A percentile compares a stretch with the other conserved stretches of the same genome.
Evolutionary conservation across 2,888 invertebrate genomes (phyloP).

Genomic region (Ochropacha duplaris): DNA sequence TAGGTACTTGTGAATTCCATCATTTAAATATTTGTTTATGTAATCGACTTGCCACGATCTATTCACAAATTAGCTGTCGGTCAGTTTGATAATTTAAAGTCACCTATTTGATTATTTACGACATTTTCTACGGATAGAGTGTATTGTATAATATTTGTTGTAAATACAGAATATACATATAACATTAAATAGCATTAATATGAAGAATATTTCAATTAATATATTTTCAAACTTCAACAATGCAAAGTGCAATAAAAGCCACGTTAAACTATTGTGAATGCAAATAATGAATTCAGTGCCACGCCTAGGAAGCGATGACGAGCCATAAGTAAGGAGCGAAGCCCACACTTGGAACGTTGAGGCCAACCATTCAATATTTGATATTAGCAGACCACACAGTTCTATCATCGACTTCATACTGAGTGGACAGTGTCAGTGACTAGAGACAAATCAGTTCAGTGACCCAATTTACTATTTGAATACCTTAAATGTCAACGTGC

Average conservation of each 20-base stretch:
- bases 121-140: too few species aligned
- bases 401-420: conserved; percentile 54
- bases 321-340: conserved; percentile 78
- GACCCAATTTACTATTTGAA: conserved; percentile 44
- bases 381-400: conserved; percentile 63
- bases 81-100: background rate
- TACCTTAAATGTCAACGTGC: conserved; percentile 39
- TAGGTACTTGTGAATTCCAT: background rate
- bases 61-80: background rate
- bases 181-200: background rate
- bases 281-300: conserved; percentile 74
- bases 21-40: background rate
- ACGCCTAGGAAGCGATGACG: conserved; percentile 73
- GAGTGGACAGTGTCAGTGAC: conserved; percentile 53
- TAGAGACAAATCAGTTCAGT: conserved; percentile 51
- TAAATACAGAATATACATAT: too few species aligned
- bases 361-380: conserved; percentile 59
- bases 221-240: conserved; percentile 42
- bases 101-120: too few species aligned
- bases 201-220: conserved; percentile 7
- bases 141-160: too few species aligned
- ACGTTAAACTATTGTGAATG: conserved; percentile 36
- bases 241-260: conserved; percentile 71
- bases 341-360: conserved; percentile 71
- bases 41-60: background rate